These are phyloP conservation scores for Eurystomus glaucurus DNA, from an alignment of 2,797 vertebrate species.

Conservation along the genomic window DNA sequence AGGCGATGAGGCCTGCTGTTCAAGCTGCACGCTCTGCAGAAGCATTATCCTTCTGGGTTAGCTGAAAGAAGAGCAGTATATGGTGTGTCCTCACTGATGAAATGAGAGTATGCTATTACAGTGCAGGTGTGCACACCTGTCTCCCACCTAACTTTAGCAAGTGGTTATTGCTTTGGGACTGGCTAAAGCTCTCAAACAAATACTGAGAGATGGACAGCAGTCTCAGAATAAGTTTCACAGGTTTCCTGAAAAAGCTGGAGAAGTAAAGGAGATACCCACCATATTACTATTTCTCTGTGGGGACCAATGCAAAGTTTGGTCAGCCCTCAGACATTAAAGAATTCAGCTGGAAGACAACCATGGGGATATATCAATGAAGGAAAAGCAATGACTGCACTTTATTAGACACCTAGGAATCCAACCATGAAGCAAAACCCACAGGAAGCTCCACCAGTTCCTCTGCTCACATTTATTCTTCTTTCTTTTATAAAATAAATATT, in stretches of 20 bases:
- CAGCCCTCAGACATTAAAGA: not conserved
- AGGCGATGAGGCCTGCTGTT: not conserved
- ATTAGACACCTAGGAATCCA: not conserved
- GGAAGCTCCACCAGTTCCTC: not conserved
- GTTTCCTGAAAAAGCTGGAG: not conserved
- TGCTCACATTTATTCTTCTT: not conserved
- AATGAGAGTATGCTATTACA: not conserved
- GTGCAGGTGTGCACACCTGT: accelerated
- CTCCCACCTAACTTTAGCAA: not conserved
- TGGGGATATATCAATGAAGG: not conserved
- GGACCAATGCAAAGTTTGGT: not conserved
- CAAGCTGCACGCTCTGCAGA: not conserved
- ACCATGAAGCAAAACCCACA: conserved; percentile 14
- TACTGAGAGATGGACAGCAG: not conserved
- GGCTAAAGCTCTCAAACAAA: not conserved
- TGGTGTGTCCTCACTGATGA: accelerated
- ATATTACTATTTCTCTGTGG: not conserved
- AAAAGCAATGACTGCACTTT: not conserved
- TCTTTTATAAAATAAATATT: not conserved
- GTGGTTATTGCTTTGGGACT: not conserved
- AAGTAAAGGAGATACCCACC: not conserved
- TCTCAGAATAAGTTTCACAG: not conserved
- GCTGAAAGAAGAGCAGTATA: not conserved
- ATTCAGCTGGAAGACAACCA: not conserved
- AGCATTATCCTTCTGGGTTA: not conserved